These are phyloP conservation scores for Drosophila acutilabella DNA, from an alignment of 2,888 invertebrate species.

Conservation along the genomic window DNA sequence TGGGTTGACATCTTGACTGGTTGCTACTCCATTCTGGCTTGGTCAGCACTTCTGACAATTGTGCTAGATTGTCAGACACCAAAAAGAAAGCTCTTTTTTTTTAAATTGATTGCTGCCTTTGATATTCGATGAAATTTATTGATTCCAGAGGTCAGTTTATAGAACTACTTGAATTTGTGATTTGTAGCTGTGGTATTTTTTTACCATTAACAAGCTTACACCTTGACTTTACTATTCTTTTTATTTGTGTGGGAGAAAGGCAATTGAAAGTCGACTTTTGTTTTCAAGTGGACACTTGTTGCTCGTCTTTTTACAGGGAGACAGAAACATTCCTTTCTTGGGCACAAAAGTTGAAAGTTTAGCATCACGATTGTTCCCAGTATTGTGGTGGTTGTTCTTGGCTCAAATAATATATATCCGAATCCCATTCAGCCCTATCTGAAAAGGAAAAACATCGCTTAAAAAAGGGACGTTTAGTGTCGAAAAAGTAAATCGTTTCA, in stretches of 20 bases:
- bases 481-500: slow-evolving; percentile 48
- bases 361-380: slow-evolving; percentile 26
- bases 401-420: slow-evolving; percentile 9
- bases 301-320: slow-evolving; percentile 35
- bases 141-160: background rate
- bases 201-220: slow-evolving; percentile 30
- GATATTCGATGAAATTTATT: background rate
- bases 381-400: slow-evolving; percentile 66
- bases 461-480: slow-evolving; percentile 74
- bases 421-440: slow-evolving; percentile 40
- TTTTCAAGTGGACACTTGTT: slow-evolving; percentile 65
- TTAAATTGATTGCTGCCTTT: background rate
- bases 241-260: slow-evolving; percentile 23
- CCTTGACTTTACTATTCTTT: slow-evolving; percentile 45
- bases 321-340: slow-evolving; percentile 49
- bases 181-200: slow-evolving; percentile 19
- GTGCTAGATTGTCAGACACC: slow-evolving; percentile 1
- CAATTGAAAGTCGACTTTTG: slow-evolving; percentile 61
- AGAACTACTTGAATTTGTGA: background rate
- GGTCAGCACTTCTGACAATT: slow-evolving; percentile 3
- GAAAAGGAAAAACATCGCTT: slow-evolving; percentile 62
- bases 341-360: slow-evolving; percentile 40
- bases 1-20: slow-evolving; percentile 37
- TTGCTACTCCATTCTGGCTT: background rate
- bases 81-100: background rate